Evolutionary conservation across 2,888 invertebrate genomes (phyloP).

Genomic region (Eupithecia vulgata): DNA sequence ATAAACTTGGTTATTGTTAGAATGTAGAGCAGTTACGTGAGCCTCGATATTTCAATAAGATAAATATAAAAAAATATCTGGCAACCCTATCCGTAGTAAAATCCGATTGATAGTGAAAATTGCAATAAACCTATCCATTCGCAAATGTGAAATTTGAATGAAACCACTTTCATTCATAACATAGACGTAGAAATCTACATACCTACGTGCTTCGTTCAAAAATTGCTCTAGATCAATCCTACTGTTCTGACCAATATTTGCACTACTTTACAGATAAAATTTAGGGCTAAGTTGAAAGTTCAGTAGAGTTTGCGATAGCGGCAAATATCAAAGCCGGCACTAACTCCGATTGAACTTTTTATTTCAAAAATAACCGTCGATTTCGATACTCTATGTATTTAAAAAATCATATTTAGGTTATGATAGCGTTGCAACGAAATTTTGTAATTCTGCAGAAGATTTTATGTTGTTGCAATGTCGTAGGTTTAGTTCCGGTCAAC

Average conservation of each 20-base stretch:
- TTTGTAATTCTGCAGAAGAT: slow-evolving; percentile 15
- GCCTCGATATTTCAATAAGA: slow-evolving; percentile 44
- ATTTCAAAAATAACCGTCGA: slow-evolving; percentile 42
- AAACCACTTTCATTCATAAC: slow-evolving; percentile 14
- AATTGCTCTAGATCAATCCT: background rate
- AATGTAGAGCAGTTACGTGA: slow-evolving; percentile 59
- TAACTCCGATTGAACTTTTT: slow-evolving; percentile 35
- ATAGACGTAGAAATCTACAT: background rate
- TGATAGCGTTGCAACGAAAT: slow-evolving; percentile 9
- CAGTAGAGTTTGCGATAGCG: slow-evolving; percentile 51
- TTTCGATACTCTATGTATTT: slow-evolving; percentile 39
- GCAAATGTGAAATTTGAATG: slow-evolving; percentile 20
- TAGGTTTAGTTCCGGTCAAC: background rate
- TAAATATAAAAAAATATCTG: slow-evolving; percentile 29
- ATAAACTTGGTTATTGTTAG: slow-evolving; percentile 53
- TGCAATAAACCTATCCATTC: slow-evolving; percentile 25
- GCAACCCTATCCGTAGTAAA: slow-evolving; percentile 40
- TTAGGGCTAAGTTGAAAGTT: slow-evolving; percentile 49
- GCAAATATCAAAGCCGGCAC: slow-evolving; percentile 46
- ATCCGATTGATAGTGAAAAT: slow-evolving; percentile 23
- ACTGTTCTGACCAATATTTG: background rate
- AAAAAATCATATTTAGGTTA: slow-evolving; percentile 39
- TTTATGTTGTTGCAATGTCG: background rate
- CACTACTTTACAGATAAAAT: slow-evolving; percentile 24
- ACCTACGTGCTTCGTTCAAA: background rate